A percentile compares a stretch with the other conserved stretches of the same genome.
phyloP scores from a whole-genome alignment of 2,888 invertebrate genomes.

The Nomada goodeniana region DNA sequence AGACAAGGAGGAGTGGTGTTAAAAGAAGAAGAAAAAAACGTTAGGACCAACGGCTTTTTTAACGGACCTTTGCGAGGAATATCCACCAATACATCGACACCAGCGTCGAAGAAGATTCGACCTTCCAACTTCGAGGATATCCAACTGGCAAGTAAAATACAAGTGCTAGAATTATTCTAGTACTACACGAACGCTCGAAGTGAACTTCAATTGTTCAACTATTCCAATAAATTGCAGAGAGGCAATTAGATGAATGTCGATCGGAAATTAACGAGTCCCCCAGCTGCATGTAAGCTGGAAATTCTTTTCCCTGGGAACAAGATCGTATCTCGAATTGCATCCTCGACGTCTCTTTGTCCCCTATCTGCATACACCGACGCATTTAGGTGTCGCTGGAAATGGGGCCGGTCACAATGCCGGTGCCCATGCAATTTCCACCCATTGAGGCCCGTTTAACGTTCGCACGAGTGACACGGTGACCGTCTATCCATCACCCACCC shows the following conservation, averaged over 20 bases:
- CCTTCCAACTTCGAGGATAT: background rate
- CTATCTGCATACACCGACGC: constrained; percentile 64
- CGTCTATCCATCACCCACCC: constrained; percentile 83
- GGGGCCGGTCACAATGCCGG: constrained; percentile 55
- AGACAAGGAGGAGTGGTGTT: background rate
- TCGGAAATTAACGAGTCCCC: background rate
- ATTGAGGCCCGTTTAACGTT: constrained; percentile 75
- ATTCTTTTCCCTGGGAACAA: constrained; percentile 14
- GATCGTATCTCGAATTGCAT: constrained; percentile 46
- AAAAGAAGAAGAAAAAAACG: background rate
- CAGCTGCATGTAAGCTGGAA: constrained; percentile 24
- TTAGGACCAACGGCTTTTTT: constrained; percentile 52
- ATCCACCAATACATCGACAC: background rate
- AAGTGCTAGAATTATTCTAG: too few species aligned
- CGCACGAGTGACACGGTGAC: constrained; percentile 77
- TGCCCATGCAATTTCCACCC: constrained; percentile 73
- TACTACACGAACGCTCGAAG: too few species aligned
- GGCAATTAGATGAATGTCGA: background rate
- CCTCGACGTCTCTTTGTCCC: constrained; percentile 57
- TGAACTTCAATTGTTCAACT: too few species aligned
- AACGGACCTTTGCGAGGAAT: constrained; percentile 17
- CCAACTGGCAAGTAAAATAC: too few species aligned
- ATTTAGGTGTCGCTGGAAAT: constrained; percentile 52
- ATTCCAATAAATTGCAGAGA: too few species aligned
- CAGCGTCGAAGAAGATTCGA: background rate